Evolutionary conservation across 2,888 invertebrate genomes (phyloP).

Genomic region (Lysandra bellargus): DNA sequence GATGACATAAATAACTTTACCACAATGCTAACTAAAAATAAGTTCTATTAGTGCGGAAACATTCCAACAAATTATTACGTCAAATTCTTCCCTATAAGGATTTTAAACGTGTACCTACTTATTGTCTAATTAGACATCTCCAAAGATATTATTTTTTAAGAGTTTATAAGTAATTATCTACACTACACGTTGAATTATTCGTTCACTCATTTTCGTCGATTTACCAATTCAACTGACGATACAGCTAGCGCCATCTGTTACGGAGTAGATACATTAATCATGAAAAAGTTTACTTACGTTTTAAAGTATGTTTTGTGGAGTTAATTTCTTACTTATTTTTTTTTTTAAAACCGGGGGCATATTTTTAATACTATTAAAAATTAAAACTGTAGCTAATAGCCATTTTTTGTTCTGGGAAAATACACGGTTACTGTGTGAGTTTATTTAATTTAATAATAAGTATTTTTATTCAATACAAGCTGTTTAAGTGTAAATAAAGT

Average conservation of each 20-base stretch:
- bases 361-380: too few species aligned
- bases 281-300: background rate
- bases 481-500: too few species aligned
- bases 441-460: too few species aligned
- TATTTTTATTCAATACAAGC: too few species aligned
- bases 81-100: background rate
- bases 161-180: too few species aligned
- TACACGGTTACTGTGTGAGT: too few species aligned
- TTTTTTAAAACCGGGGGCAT: too few species aligned
- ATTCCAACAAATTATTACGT: background rate
- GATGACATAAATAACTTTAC: background rate
- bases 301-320: background rate
- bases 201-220: background rate
- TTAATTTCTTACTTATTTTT: background rate
- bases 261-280: conserved; percentile 43
- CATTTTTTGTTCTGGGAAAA: too few species aligned
- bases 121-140: background rate
- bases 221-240: background rate
- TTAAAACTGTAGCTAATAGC: too few species aligned
- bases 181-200: background rate
- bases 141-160: too few species aligned
- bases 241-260: conserved; percentile 50
- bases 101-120: background rate
- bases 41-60: background rate
- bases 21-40: conserved; percentile 10